Conservation (phyloP, 2,888 invertebrate species). For the Drosophila maculinotata region DNA sequence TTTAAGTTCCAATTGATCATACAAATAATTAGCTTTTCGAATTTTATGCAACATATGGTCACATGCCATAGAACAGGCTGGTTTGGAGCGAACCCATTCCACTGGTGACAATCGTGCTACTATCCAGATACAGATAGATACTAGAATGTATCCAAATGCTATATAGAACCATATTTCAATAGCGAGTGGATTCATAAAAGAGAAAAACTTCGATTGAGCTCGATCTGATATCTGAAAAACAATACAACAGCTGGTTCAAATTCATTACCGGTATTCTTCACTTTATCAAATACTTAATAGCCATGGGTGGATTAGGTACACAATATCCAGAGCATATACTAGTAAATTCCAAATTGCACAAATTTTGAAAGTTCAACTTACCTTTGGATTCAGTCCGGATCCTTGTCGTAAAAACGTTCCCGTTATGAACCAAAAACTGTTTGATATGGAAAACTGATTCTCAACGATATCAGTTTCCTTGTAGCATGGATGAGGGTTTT, state of each 20-base stretch:
- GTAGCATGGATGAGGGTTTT: conserved; percentile 92
- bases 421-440: conserved; percentile 96
- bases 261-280: no score
- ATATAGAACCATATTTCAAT: conserved; percentile 94
- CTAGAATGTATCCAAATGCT: conserved; percentile 91
- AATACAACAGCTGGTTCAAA: conserved; percentile 12
- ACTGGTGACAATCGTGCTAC: conserved; percentile 93
- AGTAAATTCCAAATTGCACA: neutral
- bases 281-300: neutral
- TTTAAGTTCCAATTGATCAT: conserved; percentile 49
- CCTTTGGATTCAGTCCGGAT: conserved; percentile 93
- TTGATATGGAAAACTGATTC: conserved; percentile 98
- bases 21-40: conserved; percentile 39
- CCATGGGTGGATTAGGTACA: neutral
- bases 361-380: conserved; percentile 80
- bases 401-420: conserved; percentile 95
- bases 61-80: conserved; percentile 87
- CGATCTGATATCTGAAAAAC: conserved; percentile 86
- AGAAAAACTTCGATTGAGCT: conserved; percentile 90
- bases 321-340: neutral
- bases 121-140: conserved; percentile 92
- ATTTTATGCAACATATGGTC: conserved; percentile 72
- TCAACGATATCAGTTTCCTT: conserved; percentile 94
- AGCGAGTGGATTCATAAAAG: conserved; percentile 93
- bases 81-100: conserved; percentile 90